A percentile compares a stretch with the other conserved stretches of the same genome.
These are phyloP conservation scores for Saccopteryx bilineata DNA, from an alignment of 2,113 vertebrate species.

Conservation along the genomic window DNA sequence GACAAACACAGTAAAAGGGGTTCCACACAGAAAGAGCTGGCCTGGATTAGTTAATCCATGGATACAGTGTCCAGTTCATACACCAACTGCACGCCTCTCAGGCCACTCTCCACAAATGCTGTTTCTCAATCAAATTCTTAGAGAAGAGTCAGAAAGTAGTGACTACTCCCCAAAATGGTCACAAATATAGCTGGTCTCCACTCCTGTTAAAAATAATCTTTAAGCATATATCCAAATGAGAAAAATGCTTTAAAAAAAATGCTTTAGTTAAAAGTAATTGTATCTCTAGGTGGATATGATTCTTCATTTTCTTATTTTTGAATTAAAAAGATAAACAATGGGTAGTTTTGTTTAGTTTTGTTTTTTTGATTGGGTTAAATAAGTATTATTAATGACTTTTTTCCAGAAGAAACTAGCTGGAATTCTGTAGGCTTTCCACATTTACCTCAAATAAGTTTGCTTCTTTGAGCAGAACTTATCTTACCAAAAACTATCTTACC, in stretches of 20 bases:
- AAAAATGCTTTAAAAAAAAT: constrained; percentile 35
- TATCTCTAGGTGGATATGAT: background rate
- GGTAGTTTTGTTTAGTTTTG: background rate
- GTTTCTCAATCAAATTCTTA: background rate
- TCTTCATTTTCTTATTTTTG: constrained; percentile 40
- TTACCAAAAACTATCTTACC: background rate
- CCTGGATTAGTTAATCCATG: background rate
- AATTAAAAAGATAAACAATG: constrained; percentile 32
- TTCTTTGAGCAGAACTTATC: background rate
- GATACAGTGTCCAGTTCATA: background rate
- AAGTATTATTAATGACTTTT: constrained; percentile 31
- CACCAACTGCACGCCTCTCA: background rate
- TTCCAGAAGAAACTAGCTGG: constrained; percentile 1
- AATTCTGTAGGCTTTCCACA: constrained; percentile 44
- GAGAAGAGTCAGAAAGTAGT: background rate
- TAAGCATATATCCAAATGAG: background rate
- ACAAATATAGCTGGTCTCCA: background rate
- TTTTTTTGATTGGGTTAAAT: background rate
- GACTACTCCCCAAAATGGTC: background rate
- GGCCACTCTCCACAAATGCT: background rate
- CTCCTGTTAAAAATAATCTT: background rate
- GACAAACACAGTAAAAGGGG: background rate
- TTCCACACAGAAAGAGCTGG: background rate
- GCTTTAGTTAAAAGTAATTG: constrained; percentile 11
- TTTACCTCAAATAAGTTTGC: background rate